Conservation (phyloP, 2,888 invertebrate genomes). For the Pollenia amentaria region DNA sequence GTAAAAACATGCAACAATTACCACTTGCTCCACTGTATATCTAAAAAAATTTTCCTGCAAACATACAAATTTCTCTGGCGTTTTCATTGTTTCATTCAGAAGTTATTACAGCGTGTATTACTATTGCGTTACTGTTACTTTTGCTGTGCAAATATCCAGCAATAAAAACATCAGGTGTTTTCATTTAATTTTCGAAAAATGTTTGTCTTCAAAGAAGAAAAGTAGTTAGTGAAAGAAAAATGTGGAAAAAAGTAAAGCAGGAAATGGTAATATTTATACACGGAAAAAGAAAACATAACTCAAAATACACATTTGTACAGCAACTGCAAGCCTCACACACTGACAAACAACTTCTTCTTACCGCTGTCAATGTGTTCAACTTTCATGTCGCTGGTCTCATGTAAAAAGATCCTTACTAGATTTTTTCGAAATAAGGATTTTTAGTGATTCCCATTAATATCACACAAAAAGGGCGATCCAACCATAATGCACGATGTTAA, state of each 20-base stretch:
- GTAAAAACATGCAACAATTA: neutral
- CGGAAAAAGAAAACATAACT: conserved; percentile 27
- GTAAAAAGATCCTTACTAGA: too few species aligned
- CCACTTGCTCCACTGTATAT: neutral
- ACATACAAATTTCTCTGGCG: neutral
- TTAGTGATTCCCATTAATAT: too few species aligned
- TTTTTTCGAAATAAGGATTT: too few species aligned
- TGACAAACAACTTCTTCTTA: too few species aligned
- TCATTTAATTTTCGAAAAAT: conserved; percentile 83
- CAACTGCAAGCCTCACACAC: neutral
- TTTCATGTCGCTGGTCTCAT: too few species aligned
- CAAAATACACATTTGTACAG: neutral
- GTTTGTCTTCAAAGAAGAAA: conserved; percentile 78
- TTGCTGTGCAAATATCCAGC: conserved; percentile 73
- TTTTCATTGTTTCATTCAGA: conserved; percentile 10
- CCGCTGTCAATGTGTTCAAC: too few species aligned
- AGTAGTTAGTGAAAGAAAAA: conserved; percentile 49
- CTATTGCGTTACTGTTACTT: conserved; percentile 39
- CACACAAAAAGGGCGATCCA: too few species aligned
- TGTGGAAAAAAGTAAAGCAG: conserved; percentile 29
- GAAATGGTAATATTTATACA: conserved; percentile 40
- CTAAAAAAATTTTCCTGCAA: too few species aligned
- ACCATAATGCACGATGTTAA: too few species aligned
- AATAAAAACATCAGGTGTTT: conserved; percentile 81
- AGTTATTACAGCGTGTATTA: neutral